Evolutionary conservation across 2,888 invertebrate genomes (phyloP).

Genomic region (Nemurella pictetii): DNA sequence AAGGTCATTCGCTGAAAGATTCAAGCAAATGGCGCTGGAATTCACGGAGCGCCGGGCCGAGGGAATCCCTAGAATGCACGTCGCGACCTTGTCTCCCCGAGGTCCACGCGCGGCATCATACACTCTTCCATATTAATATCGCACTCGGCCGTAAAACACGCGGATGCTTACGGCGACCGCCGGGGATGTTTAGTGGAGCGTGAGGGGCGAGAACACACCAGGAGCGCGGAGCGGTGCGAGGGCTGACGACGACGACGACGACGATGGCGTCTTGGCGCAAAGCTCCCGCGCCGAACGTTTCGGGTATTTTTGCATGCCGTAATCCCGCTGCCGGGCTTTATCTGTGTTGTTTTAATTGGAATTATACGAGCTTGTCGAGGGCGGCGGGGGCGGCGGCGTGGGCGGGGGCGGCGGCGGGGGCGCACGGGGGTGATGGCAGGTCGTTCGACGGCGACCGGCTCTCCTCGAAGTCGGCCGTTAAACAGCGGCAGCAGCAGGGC

Average conservation of each 20-base stretch:
- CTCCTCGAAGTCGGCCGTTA: background rate
- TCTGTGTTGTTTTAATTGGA: background rate
- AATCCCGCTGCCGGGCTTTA: background rate
- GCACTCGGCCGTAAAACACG: background rate
- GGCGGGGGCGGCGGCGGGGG: background rate
- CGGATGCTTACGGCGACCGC: background rate
- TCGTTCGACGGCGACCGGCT: background rate
- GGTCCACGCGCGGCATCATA: too few relatives aligned
- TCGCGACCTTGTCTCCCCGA: too few relatives aligned
- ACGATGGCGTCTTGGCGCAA: too few relatives aligned
- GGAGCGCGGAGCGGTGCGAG: background rate
- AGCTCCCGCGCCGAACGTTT: background rate
- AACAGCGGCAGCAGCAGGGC: background rate
- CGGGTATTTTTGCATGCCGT: background rate
- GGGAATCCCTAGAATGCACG: too few relatives aligned
- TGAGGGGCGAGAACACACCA: background rate
- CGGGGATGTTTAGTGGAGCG: background rate
- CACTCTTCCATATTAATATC: background rate
- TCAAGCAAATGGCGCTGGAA: too few relatives aligned
- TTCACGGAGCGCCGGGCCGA: too few relatives aligned
- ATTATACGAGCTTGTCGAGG: background rate
- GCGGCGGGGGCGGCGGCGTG: too few relatives aligned
- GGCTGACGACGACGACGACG: too few relatives aligned
- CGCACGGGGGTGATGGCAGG: background rate
- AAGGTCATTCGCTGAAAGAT: too few relatives aligned